Evolutionary conservation across 2,113 vertebrate genomes (phyloP).

Genomic region (Parus major): DNA sequence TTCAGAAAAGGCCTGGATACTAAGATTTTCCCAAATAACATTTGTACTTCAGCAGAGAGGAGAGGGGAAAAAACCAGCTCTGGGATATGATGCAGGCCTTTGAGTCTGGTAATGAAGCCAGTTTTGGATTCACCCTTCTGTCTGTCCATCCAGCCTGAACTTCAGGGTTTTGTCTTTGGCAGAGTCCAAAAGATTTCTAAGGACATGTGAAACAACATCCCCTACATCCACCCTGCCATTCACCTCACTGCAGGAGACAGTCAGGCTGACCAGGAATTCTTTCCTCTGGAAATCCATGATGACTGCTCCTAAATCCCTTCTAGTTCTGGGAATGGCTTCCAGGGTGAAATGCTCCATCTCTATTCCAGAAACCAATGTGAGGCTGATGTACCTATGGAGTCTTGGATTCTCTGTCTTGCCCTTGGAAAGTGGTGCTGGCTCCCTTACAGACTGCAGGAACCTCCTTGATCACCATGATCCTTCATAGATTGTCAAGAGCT

Average conservation of each 20-base stretch:
- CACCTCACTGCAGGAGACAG: background rate
- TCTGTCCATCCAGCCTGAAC: background rate
- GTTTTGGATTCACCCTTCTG: background rate
- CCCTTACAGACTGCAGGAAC: background rate
- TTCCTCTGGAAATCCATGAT: background rate
- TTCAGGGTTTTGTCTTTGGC: background rate
- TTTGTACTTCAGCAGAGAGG: background rate
- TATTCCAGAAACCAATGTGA: background rate
- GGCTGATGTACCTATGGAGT: background rate
- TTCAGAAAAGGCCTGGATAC: background rate
- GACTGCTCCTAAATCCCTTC: background rate
- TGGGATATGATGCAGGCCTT: rapidly evolving
- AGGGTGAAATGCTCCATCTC: background rate
- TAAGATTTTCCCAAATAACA: background rate
- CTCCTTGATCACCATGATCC: background rate
- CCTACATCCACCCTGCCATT: background rate
- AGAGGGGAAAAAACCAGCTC: background rate
- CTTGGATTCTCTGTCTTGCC: background rate
- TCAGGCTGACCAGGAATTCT: background rate
- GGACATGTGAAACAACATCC: background rate
- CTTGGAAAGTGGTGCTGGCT: rapidly evolving
- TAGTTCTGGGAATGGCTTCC: background rate
- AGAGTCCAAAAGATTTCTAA: background rate
- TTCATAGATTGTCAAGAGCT: background rate
- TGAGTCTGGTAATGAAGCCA: background rate